Evolutionary conservation across 2,888 invertebrate species (phyloP).

Genomic region (Smittia sp.): DNA sequence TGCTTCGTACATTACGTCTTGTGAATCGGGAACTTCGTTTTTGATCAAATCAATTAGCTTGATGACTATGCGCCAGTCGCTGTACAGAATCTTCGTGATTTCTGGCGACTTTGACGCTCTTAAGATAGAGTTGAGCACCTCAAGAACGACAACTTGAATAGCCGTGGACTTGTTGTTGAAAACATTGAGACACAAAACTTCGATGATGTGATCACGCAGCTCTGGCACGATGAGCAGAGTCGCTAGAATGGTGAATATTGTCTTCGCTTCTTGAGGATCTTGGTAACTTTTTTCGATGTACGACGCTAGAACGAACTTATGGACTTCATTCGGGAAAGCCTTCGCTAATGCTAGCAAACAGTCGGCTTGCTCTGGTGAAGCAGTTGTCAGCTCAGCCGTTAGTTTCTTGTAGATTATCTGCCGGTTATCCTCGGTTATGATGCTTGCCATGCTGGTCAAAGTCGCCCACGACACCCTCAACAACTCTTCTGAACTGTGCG

Average conservation of each 20-base stretch:
- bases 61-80: slow-evolving; percentile 13
- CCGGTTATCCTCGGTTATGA: slow-evolving; percentile 55
- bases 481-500: neutral
- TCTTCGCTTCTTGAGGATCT: slow-evolving; percentile 40
- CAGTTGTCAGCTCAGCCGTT: slow-evolving; percentile 55
- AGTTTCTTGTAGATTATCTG: slow-evolving; percentile 57
- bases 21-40: slow-evolving; percentile 43
- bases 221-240: slow-evolving; percentile 17
- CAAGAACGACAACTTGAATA: slow-evolving; percentile 21
- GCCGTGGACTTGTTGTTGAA: slow-evolving; percentile 10
- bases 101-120: neutral
- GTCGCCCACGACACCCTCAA: neutral
- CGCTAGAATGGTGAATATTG: slow-evolving; percentile 34
- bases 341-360: slow-evolving; percentile 57
- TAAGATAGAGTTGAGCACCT: slow-evolving; percentile 1
- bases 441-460: slow-evolving; percentile 55
- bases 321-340: slow-evolving; percentile 58
- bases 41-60: slow-evolving; percentile 36
- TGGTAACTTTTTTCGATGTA: slow-evolving; percentile 46
- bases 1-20: slow-evolving; percentile 50
- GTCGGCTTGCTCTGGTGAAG: slow-evolving; percentile 17
- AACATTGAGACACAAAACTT: slow-evolving; percentile 40
- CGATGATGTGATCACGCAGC: slow-evolving; percentile 36
- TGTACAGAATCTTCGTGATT: slow-evolving; percentile 4
- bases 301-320: slow-evolving; percentile 57